Evolutionary conservation across 2,888 invertebrate species (phyloP).

Genomic region (Trichopoda pennipes): DNA sequence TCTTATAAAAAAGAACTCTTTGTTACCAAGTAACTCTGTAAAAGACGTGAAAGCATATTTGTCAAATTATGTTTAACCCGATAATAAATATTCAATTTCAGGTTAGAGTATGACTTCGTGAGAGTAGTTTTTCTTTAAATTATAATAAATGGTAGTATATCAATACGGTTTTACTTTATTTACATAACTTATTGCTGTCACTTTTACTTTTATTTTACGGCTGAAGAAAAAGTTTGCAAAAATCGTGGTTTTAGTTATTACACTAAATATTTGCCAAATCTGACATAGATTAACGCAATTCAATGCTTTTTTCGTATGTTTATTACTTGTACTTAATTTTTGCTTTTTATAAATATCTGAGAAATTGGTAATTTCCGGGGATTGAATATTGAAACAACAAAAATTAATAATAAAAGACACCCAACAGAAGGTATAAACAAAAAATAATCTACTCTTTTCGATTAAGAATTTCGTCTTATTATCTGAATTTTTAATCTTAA

Average conservation of each 20-base stretch:
- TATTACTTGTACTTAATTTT: constrained; percentile 41
- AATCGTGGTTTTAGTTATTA: background rate
- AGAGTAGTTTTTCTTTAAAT: too few species aligned
- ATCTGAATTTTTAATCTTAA: too few species aligned
- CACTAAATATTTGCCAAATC: background rate
- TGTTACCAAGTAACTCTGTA: constrained; percentile 27
- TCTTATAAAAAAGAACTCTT: background rate
- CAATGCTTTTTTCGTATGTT: constrained; percentile 7
- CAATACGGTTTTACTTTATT: too few species aligned
- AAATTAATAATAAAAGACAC: background rate
- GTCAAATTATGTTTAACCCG: background rate
- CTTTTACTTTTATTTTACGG: too few species aligned
- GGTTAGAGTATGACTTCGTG: too few species aligned
- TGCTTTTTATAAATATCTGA: constrained; percentile 1
- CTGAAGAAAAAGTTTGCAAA: too few species aligned
- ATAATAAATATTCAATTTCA: too few species aligned
- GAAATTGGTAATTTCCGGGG: constrained; percentile 32
- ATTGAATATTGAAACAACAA: background rate
- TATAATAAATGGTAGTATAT: too few species aligned
- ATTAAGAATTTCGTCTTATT: too few species aligned
- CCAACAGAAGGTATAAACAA: background rate
- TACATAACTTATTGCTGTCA: too few species aligned
- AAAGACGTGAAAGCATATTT: background rate
- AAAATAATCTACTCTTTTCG: too few species aligned
- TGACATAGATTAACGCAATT: background rate